phyloP scores from a whole-genome alignment of 2,113 vertebrate genomes.

The Brienomyrus longianalis region DNA sequence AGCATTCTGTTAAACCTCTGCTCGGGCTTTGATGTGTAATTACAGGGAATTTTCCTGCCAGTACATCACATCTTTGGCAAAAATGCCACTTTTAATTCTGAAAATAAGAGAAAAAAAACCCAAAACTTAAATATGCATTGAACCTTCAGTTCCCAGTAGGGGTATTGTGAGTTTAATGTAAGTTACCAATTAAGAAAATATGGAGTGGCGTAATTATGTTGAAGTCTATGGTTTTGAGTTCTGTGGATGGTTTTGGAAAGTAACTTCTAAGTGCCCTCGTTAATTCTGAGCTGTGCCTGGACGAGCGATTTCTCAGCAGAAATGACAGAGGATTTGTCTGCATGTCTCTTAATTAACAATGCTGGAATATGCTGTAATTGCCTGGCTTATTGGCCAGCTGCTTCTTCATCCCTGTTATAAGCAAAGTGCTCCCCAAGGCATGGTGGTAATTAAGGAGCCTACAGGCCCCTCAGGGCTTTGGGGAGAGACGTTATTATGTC shows the following conservation, averaged over 20 bases:
- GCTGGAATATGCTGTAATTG: constrained; percentile 30
- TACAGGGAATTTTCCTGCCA: background rate
- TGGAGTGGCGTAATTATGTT: background rate
- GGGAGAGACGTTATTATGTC: constrained; percentile 26
- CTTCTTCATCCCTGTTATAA: constrained; percentile 22
- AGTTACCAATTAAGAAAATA: background rate
- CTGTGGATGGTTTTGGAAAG: background rate
- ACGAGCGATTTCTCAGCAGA: background rate
- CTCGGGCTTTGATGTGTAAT: background rate
- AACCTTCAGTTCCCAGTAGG: background rate
- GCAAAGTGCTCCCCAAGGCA: constrained; percentile 10
- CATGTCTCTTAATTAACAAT: constrained; percentile 17
- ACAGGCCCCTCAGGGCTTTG: constrained; percentile 22
- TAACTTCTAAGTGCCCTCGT: background rate
- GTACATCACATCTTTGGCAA: background rate
- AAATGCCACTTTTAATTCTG: background rate
- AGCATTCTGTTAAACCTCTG: background rate
- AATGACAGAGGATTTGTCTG: constrained; percentile 5
- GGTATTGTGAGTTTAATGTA: background rate
- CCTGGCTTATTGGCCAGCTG: constrained; percentile 23
- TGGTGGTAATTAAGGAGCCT: constrained; percentile 39
- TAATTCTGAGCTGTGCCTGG: constrained; percentile 1
- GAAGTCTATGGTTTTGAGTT: background rate
- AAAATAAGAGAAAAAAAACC: background rate
- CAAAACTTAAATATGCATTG: background rate